These are phyloP conservation scores for Bujurquina vittata DNA, from an alignment of 2,113 vertebrate genomes.

Conservation along the genomic window DNA sequence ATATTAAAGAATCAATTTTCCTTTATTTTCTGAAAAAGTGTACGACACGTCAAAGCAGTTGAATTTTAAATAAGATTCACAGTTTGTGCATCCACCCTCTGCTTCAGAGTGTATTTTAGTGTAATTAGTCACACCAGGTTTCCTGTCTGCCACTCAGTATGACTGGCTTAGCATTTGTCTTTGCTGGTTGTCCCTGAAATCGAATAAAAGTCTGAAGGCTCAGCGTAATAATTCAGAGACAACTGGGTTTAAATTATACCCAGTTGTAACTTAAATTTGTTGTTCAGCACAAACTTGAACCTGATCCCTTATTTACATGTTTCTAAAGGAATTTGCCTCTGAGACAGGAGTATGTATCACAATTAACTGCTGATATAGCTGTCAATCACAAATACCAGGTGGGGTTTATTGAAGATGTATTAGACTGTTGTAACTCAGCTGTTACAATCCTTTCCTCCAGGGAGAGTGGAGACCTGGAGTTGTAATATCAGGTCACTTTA, in stretches of 20 bases:
- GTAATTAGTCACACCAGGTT: slow-evolving; percentile 34
- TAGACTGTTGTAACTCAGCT: neutral
- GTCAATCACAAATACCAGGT: neutral
- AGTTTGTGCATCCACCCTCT: neutral
- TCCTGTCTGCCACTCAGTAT: slow-evolving; percentile 37
- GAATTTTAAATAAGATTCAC: neutral
- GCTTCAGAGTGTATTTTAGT: slow-evolving; percentile 19
- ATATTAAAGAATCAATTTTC: accelerated
- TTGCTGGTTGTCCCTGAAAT: slow-evolving; percentile 23
- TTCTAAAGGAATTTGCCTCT: slow-evolving; percentile 21
- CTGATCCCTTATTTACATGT: slow-evolving; percentile 16
- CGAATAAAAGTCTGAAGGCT: slow-evolving; percentile 10
- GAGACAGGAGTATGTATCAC: neutral
- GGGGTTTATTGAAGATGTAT: neutral
- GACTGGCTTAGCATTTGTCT: slow-evolving; percentile 26
- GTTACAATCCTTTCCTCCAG: slow-evolving; percentile 66
- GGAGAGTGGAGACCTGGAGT: slow-evolving; percentile 89
- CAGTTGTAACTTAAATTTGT: slow-evolving; percentile 14
- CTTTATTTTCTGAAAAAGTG: neutral
- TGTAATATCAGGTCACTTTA: slow-evolving; percentile 94
- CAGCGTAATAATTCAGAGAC: neutral
- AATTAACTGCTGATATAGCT: neutral
- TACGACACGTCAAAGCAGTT: neutral
- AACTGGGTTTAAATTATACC: slow-evolving; percentile 11
- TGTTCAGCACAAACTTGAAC: slow-evolving; percentile 8